phyloP scores from a whole-genome alignment of 2,113 vertebrate species.

The Chloroceryle aenea region DNA sequence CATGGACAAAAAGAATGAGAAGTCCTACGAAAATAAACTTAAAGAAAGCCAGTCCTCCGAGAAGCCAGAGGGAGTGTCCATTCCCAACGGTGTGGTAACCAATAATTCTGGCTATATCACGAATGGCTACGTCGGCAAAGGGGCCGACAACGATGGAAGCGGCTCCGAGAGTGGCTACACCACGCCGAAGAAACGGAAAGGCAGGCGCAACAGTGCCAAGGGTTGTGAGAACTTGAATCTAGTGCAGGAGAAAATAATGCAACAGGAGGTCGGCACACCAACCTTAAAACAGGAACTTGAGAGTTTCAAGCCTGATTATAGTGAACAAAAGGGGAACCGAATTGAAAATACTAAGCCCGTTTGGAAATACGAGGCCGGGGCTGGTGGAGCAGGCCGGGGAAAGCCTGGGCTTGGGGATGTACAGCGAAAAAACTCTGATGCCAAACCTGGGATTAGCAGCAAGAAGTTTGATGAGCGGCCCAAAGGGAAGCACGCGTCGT shows the following conservation, averaged over 20 bases:
- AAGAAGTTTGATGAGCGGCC: slow-evolving; percentile 94
- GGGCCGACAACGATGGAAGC: slow-evolving; percentile 91
- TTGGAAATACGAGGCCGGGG: slow-evolving; percentile 84
- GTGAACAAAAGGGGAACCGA: slow-evolving; percentile 82
- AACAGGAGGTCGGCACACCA: slow-evolving; percentile 75
- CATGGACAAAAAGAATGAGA: slow-evolving; percentile 95
- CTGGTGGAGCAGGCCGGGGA: slow-evolving; percentile 74
- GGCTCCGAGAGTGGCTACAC: slow-evolving; percentile 95
- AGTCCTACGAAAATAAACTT: slow-evolving; percentile 84
- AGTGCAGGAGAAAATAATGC: slow-evolving; percentile 87
- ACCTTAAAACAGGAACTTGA: slow-evolving; percentile 84
- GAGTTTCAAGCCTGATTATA: slow-evolving; percentile 79
- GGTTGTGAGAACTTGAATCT: slow-evolving; percentile 86
- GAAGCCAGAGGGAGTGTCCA: slow-evolving; percentile 82
- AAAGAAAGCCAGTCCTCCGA: slow-evolving; percentile 83
- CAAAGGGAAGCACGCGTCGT: slow-evolving; percentile 87
- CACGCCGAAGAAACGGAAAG: slow-evolving; percentile 92
- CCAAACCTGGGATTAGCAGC: slow-evolving; percentile 83
- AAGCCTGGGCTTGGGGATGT: slow-evolving; percentile 79
- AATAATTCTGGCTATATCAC: slow-evolving; percentile 84
- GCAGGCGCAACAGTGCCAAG: slow-evolving; percentile 89
- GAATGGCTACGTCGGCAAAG: slow-evolving; percentile 91
- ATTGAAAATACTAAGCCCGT: slow-evolving; percentile 79
- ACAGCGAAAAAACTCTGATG: slow-evolving; percentile 89
- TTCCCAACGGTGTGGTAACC: slow-evolving; percentile 90